Conservation (phyloP, 1,140 invertebrate genomes). For the Ostrea denselamellosa region DNA sequence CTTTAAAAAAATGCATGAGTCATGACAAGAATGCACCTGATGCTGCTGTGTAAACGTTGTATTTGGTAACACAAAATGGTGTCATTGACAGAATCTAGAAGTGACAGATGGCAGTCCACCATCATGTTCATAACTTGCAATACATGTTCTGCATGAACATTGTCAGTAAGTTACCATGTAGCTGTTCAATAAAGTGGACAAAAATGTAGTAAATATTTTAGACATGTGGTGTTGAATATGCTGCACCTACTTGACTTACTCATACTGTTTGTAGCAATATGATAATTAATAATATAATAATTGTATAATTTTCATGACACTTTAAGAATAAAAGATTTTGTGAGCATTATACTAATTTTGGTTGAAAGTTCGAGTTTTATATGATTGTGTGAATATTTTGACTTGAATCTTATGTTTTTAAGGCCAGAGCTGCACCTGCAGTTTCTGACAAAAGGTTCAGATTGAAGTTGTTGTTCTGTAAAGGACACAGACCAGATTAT, state of each 20-base stretch:
- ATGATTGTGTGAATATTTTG: too few relatives aligned
- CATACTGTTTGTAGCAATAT: too few relatives aligned
- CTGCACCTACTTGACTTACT: too few relatives aligned
- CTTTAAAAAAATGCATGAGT: constrained; percentile 4
- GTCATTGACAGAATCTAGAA: neutral
- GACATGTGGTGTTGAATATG: too few relatives aligned
- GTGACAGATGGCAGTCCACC: constrained; percentile 21
- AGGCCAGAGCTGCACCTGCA: neutral
- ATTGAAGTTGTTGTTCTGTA: neutral
- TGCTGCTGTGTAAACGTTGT: neutral
- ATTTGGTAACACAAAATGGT: neutral
- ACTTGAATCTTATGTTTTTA: neutral
- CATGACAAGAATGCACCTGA: constrained; percentile 26
- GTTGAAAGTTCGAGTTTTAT: too few relatives aligned
- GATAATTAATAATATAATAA: too few relatives aligned
- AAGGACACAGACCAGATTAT: neutral
- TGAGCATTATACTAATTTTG: too few relatives aligned
- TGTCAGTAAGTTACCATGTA: neutral
- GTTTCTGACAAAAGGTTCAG: neutral
- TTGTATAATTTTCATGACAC: too few relatives aligned
- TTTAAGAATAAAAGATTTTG: too few relatives aligned
- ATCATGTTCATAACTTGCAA: neutral
- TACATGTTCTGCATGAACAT: neutral
- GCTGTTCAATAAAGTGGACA: neutral
- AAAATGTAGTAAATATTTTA: too few relatives aligned